Evolutionary conservation across 1,140 invertebrate genomes (phyloP), one percentile per base, ranked within the genome.

Genomic region (Drosophila burlai): DNA sequence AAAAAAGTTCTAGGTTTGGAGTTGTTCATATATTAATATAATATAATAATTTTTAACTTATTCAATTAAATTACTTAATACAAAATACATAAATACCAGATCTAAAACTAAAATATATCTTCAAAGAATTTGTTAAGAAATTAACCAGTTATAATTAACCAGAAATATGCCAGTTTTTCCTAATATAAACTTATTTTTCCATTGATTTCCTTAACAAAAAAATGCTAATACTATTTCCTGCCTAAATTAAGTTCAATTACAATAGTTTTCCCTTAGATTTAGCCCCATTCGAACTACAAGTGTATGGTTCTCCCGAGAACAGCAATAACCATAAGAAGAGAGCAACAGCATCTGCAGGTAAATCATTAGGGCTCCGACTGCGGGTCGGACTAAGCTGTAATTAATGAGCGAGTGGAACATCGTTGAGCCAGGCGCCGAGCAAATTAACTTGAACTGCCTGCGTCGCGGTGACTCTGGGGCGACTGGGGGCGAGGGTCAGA

Each of bases 391-490:
- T 79, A 80, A 90, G 85, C 81, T 76, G 75, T 89, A 89, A 89
- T 89, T 89, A 89, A 89, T 89, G 85, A 89, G 85, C 85, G 71
- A 81, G 69, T 84, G 77, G 75, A 76, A 81, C 86, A 90, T 76
- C 80, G 77, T 77, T 69, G 72, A 78, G 73, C 61, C 62, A 21
- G 62, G 73, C 71, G 60, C 31, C 34, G 76, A 76, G 78, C 81
- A 90, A 90, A 89, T 89, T 89, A 90, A 89, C 85, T 84, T 76
- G 81, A 79, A 81, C 85, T 84, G 73, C 49, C 50, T 29, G 63
- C 81, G 52, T 24, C 43, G 52, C 31, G 16, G 47, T 52, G 31
- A 36, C 13, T 42, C 29, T 13, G n/a, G n/a, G 31, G 46, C 9
- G 26, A 16, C n/a, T 16, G 26, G 26, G 29, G 31, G 29, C 6